These are phyloP conservation scores for Phrynosoma blainvillii DNA, from an alignment of 2,113 vertebrate species.

Conservation along the genomic window DNA sequence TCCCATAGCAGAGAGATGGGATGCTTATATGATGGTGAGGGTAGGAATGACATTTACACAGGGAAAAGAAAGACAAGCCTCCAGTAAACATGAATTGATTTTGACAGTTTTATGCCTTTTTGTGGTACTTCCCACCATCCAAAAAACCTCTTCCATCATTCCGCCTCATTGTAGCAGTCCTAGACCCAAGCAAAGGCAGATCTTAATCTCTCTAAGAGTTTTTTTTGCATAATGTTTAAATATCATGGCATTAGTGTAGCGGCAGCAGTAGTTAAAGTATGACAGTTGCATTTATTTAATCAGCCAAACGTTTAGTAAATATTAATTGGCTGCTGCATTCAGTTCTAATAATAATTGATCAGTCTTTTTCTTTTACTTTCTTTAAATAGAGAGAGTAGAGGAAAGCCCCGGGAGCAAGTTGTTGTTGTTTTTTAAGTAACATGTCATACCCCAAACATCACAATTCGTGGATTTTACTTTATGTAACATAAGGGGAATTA, in stretches of 20 bases:
- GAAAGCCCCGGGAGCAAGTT: not conserved
- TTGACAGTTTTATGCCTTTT: not conserved
- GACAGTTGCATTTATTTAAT: not conserved
- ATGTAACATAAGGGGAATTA: conserved; percentile 4
- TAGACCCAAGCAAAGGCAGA: not conserved
- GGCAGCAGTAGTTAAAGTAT: not conserved
- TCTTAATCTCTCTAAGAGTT: not conserved
- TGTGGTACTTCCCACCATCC: not conserved
- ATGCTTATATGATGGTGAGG: not conserved
- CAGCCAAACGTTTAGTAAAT: not conserved
- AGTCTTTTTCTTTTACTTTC: not conserved
- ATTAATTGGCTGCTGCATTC: not conserved
- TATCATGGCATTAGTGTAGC: no score
- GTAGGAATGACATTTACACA: not conserved
- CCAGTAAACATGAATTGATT: not conserved
- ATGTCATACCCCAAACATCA: conserved; percentile 28
- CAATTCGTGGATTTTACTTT: conserved; percentile 26
- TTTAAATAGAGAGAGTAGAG: not conserved
- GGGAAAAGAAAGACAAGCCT: not conserved
- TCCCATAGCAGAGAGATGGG: not conserved
- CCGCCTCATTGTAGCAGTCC: no score
- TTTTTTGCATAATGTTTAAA: not conserved
- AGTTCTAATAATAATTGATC: not conserved
- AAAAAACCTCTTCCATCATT: not conserved
- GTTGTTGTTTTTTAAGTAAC: conserved; percentile 35